These are phyloP conservation scores for Malacosoma neustria DNA, from an alignment of 2,888 invertebrate genomes.

Conservation along the genomic window DNA sequence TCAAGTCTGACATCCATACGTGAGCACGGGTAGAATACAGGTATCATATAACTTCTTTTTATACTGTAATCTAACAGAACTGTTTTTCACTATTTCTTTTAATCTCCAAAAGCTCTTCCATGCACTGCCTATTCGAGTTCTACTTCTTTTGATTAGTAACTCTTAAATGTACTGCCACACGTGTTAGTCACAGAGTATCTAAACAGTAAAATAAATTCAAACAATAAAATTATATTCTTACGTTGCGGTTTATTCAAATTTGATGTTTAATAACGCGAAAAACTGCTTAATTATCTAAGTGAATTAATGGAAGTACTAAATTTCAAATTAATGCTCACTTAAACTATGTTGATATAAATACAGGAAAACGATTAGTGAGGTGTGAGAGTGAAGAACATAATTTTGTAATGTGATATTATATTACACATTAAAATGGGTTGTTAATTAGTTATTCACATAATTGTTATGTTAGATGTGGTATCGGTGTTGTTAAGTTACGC, in stretches of 20 bases:
- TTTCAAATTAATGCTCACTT: neutral
- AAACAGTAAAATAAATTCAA: slow-evolving; percentile 3
- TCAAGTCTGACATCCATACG: too few species aligned
- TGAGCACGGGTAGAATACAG: too few species aligned
- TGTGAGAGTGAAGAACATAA: slow-evolving; percentile 24
- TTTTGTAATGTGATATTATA: slow-evolving; percentile 21
- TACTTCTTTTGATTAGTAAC: too few species aligned
- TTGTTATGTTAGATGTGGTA: slow-evolving; percentile 66
- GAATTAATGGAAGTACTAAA: neutral
- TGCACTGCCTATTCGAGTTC: too few species aligned
- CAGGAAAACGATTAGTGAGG: neutral
- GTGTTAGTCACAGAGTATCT: neutral
- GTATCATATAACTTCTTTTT: too few species aligned
- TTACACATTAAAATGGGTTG: slow-evolving; percentile 46
- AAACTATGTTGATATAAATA: neutral
- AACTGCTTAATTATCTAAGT: neutral
- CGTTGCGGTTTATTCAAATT: too few species aligned
- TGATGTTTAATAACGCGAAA: neutral
- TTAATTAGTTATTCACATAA: slow-evolving; percentile 66
- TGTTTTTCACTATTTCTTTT: too few species aligned
- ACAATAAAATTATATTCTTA: slow-evolving; percentile 4
- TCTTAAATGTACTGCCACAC: too few species aligned
- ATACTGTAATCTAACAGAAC: too few species aligned
- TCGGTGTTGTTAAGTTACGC: slow-evolving; percentile 41
- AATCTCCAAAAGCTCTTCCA: too few species aligned